These are phyloP conservation scores for Thermophis baileyi DNA, from an alignment of 2,113 vertebrate genomes.

Conservation along the genomic window DNA sequence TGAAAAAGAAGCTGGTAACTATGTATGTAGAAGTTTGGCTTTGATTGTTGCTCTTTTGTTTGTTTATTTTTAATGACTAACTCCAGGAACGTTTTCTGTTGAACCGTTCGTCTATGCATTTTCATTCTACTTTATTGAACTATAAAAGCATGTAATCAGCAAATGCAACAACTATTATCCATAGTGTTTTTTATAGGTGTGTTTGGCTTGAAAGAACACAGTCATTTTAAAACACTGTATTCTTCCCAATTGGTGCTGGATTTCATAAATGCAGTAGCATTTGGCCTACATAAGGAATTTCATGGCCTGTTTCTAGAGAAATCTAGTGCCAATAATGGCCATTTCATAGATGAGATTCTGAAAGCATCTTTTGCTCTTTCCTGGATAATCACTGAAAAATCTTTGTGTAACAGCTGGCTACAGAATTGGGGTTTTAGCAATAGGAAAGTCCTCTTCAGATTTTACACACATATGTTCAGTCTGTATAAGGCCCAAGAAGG, in stretches of 20 bases:
- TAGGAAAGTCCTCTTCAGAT: neutral
- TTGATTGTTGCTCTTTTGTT: neutral
- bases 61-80: conserved; percentile 29
- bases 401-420: neutral
- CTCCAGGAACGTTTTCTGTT: neutral
- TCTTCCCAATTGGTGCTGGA: conserved; percentile 13
- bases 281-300: neutral
- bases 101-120: conserved; percentile 12
- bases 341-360: neutral
- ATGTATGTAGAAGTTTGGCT: neutral
- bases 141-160: conserved; percentile 19
- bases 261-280: conserved; percentile 34
- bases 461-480: neutral
- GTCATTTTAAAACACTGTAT: conserved; percentile 15
- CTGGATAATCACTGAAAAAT: neutral
- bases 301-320: conserved; percentile 1
- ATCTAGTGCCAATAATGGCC: neutral
- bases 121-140: conserved; percentile 11
- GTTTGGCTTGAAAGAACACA: neutral
- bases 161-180: conserved; percentile 4
- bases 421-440: neutral
- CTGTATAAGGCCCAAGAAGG: neutral
- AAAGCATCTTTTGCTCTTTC: neutral
- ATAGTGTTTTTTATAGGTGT: conserved; percentile 33
- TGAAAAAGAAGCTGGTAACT: conserved; percentile 4